Base-by-base conservation (phyloP, 2,888 invertebrate genomes). In the Heliconius erato region DNA sequence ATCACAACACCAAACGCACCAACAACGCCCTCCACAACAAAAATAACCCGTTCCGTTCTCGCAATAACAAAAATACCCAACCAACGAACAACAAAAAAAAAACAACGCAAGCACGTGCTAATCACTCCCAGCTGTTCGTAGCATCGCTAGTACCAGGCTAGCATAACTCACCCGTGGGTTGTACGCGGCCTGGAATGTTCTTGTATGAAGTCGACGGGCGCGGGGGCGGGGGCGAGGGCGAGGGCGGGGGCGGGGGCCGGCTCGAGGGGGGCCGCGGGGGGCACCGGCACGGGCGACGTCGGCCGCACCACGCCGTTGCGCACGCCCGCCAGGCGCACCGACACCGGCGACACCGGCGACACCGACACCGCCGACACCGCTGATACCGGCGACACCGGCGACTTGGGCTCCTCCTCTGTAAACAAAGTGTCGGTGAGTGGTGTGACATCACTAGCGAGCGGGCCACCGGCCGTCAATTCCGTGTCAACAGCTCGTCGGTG, bases 161-260 rank as follows among this genome's bases (percentile, higher is more conserved):
- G 89, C 92, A 93, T 89, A 85, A 89, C 91, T 86, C 91, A 96
- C 96, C 95, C 96, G 91, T 95, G 95, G 91, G 93, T 96, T 85
- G 92, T 92, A 87, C 95, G 94, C 90, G 94, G 94, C 91, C 96
- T 95, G 94, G 96, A 96, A 95, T 95, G 96, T 95, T 96, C 95
- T 93, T 94, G 94, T 93, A 92, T 92, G 91, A 94, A 95, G 90
- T 95, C 95, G 91, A 93, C 92, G 90, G 91, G 91, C 85, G 92
- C 89, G 87, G 83, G 91, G 88, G 86, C 89, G 85, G 86, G 88
- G 87, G 87, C 85, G 89, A 85, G 83, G 90, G 88, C 88, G 86
- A 85, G 84, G 23, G 9, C n/a, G 63, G 12, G 80, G 84, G 86
- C 83, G 88, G 87, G 88, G 87, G 85, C 83, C 87, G 88, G 82